Percentiles rank a stretch among this genome's conserved stretches.
Conservation (phyloP, 2,888 invertebrate genomes). For the Thymelicus sylvestris region DNA sequence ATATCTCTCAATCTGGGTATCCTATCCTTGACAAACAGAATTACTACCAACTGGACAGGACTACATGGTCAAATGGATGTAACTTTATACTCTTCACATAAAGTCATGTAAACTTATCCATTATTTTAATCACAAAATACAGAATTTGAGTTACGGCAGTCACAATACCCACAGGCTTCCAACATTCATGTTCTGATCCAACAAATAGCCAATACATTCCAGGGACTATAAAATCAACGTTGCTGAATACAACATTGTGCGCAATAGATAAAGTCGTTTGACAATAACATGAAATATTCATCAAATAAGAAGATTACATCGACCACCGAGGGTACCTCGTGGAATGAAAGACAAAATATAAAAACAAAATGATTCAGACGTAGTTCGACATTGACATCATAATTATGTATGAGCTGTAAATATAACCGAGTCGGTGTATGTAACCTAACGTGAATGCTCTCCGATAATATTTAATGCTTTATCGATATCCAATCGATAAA, state of each 20-base stretch:
- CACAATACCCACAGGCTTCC: slow-evolving; percentile 30
- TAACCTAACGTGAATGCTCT: slow-evolving; percentile 19
- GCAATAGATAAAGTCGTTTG: slow-evolving; percentile 70
- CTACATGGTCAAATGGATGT: background rate
- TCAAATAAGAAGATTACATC: slow-evolving; percentile 61
- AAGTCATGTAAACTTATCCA: slow-evolving; percentile 11
- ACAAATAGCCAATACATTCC: slow-evolving; percentile 44
- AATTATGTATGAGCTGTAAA: slow-evolving; percentile 34
- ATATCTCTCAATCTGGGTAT: too few species aligned
- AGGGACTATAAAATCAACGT: slow-evolving; percentile 48
- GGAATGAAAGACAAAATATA: slow-evolving; percentile 51
- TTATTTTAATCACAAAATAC: slow-evolving; percentile 16
- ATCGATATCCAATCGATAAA: slow-evolving; percentile 1
- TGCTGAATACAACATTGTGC: slow-evolving; percentile 69
- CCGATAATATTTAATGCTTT: slow-evolving; percentile 9
- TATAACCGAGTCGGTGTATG: slow-evolving; percentile 11
- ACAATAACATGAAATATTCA: slow-evolving; percentile 82
- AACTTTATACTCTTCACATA: background rate
- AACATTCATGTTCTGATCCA: slow-evolving; percentile 37
- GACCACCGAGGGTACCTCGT: slow-evolving; percentile 55
- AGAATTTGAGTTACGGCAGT: slow-evolving; percentile 25
- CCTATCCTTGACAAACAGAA: too few species aligned
- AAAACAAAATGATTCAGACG: slow-evolving; percentile 53
- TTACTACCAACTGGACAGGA: background rate
- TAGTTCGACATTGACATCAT: slow-evolving; percentile 33